These are phyloP conservation scores for Sylvilagus bachmani DNA, from an alignment of 2,113 vertebrate species.

Conservation along the genomic window DNA sequence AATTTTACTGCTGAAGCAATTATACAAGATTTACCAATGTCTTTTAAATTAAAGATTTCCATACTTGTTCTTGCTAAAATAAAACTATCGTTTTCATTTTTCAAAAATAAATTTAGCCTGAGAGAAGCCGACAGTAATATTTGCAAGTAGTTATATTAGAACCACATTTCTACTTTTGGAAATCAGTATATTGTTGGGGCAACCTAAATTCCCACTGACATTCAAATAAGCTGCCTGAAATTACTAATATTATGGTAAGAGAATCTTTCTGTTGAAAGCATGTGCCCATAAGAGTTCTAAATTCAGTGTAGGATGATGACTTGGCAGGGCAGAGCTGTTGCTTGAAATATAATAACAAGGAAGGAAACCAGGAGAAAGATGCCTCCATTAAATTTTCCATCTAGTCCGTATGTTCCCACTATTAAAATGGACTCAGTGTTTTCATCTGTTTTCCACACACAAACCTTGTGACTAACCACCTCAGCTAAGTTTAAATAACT, in stretches of 20 bases:
- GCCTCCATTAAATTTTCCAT: constrained; percentile 71
- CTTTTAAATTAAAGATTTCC: constrained; percentile 77
- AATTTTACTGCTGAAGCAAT: constrained; percentile 69
- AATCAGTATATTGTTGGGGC: constrained; percentile 68
- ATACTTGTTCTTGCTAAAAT: constrained; percentile 72
- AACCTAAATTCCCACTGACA: constrained; percentile 72
- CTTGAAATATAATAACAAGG: constrained; percentile 77
- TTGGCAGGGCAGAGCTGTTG: constrained; percentile 74
- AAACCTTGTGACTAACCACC: constrained; percentile 75
- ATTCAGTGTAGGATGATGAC: constrained; percentile 66
- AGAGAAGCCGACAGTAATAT: constrained; percentile 63
- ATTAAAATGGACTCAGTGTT: constrained; percentile 77
- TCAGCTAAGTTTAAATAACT: constrained; percentile 74
- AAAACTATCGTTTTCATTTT: constrained; percentile 72
- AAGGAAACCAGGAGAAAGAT: constrained; percentile 75
- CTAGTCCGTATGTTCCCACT: constrained; percentile 58
- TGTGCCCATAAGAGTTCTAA: constrained; percentile 76
- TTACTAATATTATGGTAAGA: constrained; percentile 77
- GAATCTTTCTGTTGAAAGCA: constrained; percentile 73
- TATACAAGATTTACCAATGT: constrained; percentile 63
- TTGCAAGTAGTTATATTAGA: constrained; percentile 75
- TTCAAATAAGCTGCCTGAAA: constrained; percentile 76
- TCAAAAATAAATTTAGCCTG: constrained; percentile 74
- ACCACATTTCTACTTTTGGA: constrained; percentile 79
- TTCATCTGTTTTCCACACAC: constrained; percentile 76